These are phyloP conservation scores for Mormoops blainvillei DNA, from an alignment of 2,113 vertebrate species.

Conservation along the genomic window DNA sequence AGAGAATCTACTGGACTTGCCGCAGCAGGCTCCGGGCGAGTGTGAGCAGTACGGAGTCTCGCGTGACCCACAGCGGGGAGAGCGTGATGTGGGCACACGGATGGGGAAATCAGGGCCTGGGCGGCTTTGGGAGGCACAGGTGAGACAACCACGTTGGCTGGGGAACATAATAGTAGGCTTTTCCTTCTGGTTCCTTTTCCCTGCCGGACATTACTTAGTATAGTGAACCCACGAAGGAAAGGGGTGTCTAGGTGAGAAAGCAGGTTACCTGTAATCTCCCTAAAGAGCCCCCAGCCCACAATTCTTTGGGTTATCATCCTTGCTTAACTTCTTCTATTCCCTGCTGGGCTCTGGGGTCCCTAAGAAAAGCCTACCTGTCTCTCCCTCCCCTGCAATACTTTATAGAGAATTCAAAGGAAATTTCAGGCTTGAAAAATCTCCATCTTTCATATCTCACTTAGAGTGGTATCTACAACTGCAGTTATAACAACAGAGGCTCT, in stretches of 20 bases:
- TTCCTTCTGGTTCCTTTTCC: background rate
- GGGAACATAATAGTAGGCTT: background rate
- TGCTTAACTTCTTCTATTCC: background rate
- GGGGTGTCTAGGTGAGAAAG: background rate
- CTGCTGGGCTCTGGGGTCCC: background rate
- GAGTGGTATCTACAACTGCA: background rate
- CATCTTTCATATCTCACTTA: background rate
- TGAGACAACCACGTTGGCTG: background rate
- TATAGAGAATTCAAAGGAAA: background rate
- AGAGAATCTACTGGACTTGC: background rate
- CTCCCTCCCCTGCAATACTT: background rate
- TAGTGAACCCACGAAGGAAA: background rate
- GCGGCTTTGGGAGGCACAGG: background rate
- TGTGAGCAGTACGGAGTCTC: background rate
- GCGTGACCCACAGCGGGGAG: accelerated
- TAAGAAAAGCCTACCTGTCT: background rate
- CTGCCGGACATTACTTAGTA: background rate
- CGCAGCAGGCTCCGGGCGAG: background rate
- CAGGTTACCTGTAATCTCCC: background rate
- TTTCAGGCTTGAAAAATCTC: background rate
- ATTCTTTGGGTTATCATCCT: background rate
- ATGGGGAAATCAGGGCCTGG: background rate
- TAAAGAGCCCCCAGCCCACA: background rate
- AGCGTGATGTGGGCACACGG: background rate
- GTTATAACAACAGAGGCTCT: background rate